These are phyloP conservation scores for Hesperia comma DNA, from an alignment of 2,888 invertebrate species.

Conservation along the genomic window DNA sequence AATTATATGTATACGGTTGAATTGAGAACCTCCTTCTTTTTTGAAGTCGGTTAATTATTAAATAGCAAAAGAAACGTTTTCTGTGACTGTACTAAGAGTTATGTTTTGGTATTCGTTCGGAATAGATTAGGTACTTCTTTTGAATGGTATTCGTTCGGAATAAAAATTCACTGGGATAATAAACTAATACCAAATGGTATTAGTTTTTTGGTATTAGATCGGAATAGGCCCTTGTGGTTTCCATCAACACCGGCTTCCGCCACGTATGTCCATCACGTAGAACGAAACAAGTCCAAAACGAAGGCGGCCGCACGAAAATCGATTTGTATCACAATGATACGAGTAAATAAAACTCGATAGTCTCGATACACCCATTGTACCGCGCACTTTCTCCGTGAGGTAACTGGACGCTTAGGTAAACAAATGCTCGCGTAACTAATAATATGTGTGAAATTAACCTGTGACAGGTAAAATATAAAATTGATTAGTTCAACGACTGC, in stretches of 20 bases:
- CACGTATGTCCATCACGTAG: conserved; percentile 69
- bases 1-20: no score
- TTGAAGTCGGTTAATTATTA: no score
- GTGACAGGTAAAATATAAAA: conserved; percentile 19
- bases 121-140: no score
- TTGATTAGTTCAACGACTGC: conserved; percentile 26
- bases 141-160: no score
- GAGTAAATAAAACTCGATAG: conserved; percentile 66
- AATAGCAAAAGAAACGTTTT: no score
- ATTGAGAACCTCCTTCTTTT: no score
- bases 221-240: conserved; percentile 13
- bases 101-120: no score
- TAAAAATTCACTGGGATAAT: no score
- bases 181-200: no score
- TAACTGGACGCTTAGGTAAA: conserved; percentile 40
- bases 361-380: conserved; percentile 44
- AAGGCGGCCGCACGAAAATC: conserved; percentile 65
- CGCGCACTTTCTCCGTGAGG: conserved; percentile 47
- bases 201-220: no score
- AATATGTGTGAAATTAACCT: conserved; percentile 48
- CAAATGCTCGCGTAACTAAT: conserved; percentile 29
- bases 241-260: conserved; percentile 56
- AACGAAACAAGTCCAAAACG: conserved; percentile 58
- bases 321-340: conserved; percentile 61
- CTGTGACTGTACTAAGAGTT: no score